These are phyloP conservation scores for Brachyalestes nurse DNA, from an alignment of 2,797 vertebrate species.

Conservation along the genomic window DNA sequence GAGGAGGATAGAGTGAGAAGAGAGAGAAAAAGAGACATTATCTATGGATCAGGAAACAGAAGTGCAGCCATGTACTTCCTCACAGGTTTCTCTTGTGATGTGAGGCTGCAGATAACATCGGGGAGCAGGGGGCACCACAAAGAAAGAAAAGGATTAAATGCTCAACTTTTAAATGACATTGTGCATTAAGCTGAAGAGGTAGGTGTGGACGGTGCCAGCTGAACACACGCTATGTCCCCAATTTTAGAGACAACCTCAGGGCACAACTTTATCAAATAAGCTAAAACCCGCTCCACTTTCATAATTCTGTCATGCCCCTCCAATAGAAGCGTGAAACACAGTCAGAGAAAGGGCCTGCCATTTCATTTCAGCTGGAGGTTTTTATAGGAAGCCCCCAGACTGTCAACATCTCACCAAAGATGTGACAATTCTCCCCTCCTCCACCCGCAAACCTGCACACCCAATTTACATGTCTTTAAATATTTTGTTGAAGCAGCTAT, in stretches of 20 bases:
- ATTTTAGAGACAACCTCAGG: slow-evolving; percentile 68
- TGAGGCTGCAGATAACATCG: slow-evolving; percentile 68
- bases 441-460: neutral
- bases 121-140: slow-evolving; percentile 64
- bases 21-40: slow-evolving; percentile 34
- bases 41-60: slow-evolving; percentile 48
- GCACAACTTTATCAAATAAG: slow-evolving; percentile 64
- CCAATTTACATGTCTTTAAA: slow-evolving; percentile 22
- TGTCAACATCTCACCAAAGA: slow-evolving; percentile 29
- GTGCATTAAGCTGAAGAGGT: slow-evolving; percentile 67
- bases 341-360: slow-evolving; percentile 15
- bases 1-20: neutral
- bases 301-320: slow-evolving; percentile 64
- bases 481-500: slow-evolving; percentile 31
- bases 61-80: slow-evolving; percentile 40
- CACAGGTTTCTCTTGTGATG: slow-evolving; percentile 36
- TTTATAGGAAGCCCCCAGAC: neutral
- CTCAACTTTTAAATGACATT: slow-evolving; percentile 74
- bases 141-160: slow-evolving; percentile 71
- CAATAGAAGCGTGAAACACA: slow-evolving; percentile 71
- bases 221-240: slow-evolving; percentile 65
- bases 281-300: slow-evolving; percentile 61
- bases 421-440: neutral
- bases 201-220: slow-evolving; percentile 65
- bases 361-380: slow-evolving; percentile 22